These are phyloP conservation scores for Xestia ashworthii DNA, from an alignment of 2,888 invertebrate species.

Conservation along the genomic window DNA sequence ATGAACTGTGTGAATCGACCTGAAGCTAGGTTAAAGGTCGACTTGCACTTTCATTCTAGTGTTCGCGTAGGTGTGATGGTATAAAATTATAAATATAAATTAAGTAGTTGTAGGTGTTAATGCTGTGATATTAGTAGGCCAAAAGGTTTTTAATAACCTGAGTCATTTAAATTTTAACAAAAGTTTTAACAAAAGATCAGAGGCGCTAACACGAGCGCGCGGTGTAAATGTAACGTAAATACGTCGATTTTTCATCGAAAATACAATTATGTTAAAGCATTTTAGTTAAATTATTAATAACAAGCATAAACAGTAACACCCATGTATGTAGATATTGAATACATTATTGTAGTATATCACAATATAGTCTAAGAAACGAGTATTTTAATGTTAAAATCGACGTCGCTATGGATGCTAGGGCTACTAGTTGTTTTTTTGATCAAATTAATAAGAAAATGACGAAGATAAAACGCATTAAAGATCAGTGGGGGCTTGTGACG, in stretches of 20 bases:
- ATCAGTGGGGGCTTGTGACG: too few species aligned
- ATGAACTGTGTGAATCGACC: constrained; percentile 2
- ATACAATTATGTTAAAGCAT: not conserved
- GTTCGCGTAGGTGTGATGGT: constrained; percentile 1
- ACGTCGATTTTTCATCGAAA: not conserved
- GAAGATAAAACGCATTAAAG: too few species aligned
- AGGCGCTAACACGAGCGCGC: not conserved
- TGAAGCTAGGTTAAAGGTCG: constrained; percentile 1
- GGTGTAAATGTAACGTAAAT: not conserved
- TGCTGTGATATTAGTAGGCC: not conserved
- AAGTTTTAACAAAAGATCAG: not conserved
- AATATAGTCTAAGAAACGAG: too few species aligned
- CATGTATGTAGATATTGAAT: not conserved
- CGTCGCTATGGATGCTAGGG: too few species aligned
- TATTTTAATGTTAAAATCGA: too few species aligned
- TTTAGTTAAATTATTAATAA: not conserved
- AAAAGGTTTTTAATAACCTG: not conserved
- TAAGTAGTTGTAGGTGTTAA: not conserved
- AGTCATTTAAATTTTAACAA: not conserved
- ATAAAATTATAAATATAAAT: constrained; percentile 13
- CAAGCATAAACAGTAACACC: not conserved
- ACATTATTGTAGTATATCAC: not conserved
- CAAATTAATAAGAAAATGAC: too few species aligned
- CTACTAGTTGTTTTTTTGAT: too few species aligned
- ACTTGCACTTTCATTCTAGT: constrained; percentile 26